These are phyloP conservation scores for Pollenia griseotomentosa DNA, from an alignment of 2,888 invertebrate genomes.

Conservation along the genomic window DNA sequence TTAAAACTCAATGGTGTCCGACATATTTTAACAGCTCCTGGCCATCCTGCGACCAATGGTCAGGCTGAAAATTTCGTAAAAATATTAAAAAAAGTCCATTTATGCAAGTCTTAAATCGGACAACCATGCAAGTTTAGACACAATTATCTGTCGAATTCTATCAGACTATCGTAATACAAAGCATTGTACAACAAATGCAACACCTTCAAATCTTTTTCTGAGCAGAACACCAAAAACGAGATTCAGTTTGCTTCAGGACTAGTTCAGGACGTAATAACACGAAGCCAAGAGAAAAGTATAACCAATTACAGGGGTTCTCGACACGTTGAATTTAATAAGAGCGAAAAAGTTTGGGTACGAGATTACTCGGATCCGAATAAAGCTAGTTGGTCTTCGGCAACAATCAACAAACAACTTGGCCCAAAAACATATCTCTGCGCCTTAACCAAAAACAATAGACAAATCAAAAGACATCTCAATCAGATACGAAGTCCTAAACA, in stretches of 20 bases:
- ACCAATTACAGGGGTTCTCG: conserved; percentile 28
- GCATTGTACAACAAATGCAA: conserved; percentile 35
- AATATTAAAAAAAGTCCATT: conserved; percentile 30
- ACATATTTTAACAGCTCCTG: conserved; percentile 33
- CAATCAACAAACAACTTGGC: conserved; percentile 53
- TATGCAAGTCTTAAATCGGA: conserved; percentile 31
- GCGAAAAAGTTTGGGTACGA: conserved; percentile 60
- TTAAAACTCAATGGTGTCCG: conserved; percentile 28
- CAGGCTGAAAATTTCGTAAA: conserved; percentile 43
- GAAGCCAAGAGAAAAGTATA: conserved; percentile 39
- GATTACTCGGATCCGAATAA: conserved; percentile 68
- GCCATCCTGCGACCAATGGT: conserved; percentile 37
- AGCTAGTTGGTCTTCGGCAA: conserved; percentile 53
- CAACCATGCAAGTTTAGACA: conserved; percentile 12
- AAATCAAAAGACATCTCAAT: conserved; percentile 63
- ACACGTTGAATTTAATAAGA: conserved; percentile 49
- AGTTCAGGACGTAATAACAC: conserved; percentile 35
- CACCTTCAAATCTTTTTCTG: conserved; percentile 30
- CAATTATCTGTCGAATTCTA: conserved; percentile 24
- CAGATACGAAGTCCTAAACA: conserved; percentile 57
- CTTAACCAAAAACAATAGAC: conserved; percentile 34
- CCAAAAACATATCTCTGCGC: conserved; percentile 54
- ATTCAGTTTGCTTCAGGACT: conserved; percentile 37
- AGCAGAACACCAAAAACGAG: conserved; percentile 44
- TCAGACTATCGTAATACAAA: conserved; percentile 41